Evolutionary conservation across 2,797 vertebrate species (phyloP).

Genomic region (Eleutherodactylus coqui): DNA sequence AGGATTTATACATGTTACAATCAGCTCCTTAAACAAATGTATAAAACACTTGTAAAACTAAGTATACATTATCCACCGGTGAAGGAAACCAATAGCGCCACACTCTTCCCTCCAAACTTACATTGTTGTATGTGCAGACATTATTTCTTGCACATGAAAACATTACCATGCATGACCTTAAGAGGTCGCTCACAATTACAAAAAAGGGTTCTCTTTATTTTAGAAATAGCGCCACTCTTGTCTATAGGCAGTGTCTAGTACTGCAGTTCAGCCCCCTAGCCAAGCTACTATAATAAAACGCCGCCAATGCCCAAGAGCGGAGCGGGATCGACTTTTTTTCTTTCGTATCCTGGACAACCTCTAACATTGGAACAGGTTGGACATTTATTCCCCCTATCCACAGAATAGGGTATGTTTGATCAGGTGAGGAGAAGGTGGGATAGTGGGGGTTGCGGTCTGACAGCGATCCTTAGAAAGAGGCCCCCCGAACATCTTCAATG

Average conservation of each 20-base stretch:
- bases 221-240: background rate
- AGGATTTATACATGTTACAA: slow-evolving; percentile 14
- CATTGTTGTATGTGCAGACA: background rate
- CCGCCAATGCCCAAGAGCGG: no score
- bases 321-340: no score
- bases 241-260: background rate
- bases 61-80: background rate
- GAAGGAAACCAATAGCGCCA: background rate
- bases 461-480: no score
- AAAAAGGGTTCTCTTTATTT: background rate
- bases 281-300: no score
- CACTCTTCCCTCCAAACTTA: background rate
- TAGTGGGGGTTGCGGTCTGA: no score
- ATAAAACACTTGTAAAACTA: background rate
- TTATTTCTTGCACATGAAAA: background rate
- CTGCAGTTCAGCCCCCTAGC: background rate
- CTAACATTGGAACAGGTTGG: background rate
- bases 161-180: background rate
- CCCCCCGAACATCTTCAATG: no score
- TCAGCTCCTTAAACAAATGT: slow-evolving; percentile 24
- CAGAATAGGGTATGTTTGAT: no score
- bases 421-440: no score
- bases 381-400: no score
- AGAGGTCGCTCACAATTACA: background rate
- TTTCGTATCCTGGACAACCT: no score